Conservation (phyloP, 2,888 invertebrate genomes). For the Camptogramma bilineatum region DNA sequence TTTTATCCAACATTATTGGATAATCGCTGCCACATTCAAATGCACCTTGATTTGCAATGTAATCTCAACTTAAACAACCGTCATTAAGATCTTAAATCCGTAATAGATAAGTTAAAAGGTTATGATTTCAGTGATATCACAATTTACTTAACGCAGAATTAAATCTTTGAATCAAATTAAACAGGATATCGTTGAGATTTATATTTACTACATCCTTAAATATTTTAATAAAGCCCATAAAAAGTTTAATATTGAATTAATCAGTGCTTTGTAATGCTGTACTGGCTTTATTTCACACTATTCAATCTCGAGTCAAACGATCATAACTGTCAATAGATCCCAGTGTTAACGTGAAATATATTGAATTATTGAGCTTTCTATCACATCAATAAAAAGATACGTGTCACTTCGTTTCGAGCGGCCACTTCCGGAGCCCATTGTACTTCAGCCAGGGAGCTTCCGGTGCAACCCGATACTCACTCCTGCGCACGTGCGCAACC, state of each 20-base stretch:
- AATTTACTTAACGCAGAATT: constrained; percentile 3
- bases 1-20: constrained; percentile 13
- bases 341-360: constrained; percentile 79
- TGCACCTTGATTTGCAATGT: not conserved
- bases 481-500: constrained; percentile 85
- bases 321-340: constrained; percentile 63
- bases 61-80: not conserved
- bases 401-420: constrained; percentile 82
- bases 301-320: constrained; percentile 32
- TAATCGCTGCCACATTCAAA: constrained; percentile 5
- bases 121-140: constrained; percentile 2
- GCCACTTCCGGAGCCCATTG: constrained; percentile 84
- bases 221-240: constrained; percentile 5
- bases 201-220: constrained; percentile 4
- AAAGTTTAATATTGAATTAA: constrained; percentile 7
- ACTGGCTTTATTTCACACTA: constrained; percentile 5
- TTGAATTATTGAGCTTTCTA: constrained; percentile 81
- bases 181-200: not conserved
- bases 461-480: constrained; percentile 84
- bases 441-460: constrained; percentile 77
- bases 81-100: constrained; percentile 18
- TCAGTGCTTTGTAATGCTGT: constrained; percentile 13
- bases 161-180: constrained; percentile 7
- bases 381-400: constrained; percentile 84
- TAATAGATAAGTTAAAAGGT: constrained; percentile 8